Base-by-base conservation (phyloP, 1,140 invertebrate species). In the Venturia canescens region DNA sequence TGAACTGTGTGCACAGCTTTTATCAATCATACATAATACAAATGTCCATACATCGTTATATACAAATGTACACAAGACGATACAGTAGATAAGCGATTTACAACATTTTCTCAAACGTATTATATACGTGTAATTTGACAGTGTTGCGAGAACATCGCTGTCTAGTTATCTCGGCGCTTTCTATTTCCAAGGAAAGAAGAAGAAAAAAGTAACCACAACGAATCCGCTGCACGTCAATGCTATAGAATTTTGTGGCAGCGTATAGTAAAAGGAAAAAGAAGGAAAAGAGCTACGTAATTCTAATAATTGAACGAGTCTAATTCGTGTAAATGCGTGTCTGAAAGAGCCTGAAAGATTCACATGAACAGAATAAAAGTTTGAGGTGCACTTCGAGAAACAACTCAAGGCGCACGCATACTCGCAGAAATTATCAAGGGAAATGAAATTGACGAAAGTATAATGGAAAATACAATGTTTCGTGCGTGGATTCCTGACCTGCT, bases 11-110 rank as follows among this genome's bases (percentile, higher is more conserved):
- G 66, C 66, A 31, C 66, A 69, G 48, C 71, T 53, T 76, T 76
- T 76, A 76, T 76, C 72, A 76, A 76, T 76, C 72, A 34, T 50
- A 76, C 48, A 29, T 76, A 76, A 50, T 69, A 69, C 31, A 69
- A 31, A 69, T 31, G 29, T 31, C 26, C n/a, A 31, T 31, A 31
- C 29, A 31, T n/a, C 15, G 29, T 18, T 69, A 31, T 69, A 69
- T 69, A 69, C 27, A 18, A 16, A 31, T 31, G 27, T 31, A 31
- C 21, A 18, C 15, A 31, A 6, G 9, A 6, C 26, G n/a, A 53
- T 69, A n/a, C 31, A 18, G 29, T 69, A 69, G 18, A 29, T 31
- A 69, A 69, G 7, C 66, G 66, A 69, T 69, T 31, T 34, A 69
- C 66, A 69, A 69, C 27, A 69, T 69, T 31, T 31, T 69, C 29